Evolutionary conservation across 2,113 vertebrate genomes (phyloP), one percentile per base, ranked within the genome.

Genomic region (Pterocles orientalis): DNA sequence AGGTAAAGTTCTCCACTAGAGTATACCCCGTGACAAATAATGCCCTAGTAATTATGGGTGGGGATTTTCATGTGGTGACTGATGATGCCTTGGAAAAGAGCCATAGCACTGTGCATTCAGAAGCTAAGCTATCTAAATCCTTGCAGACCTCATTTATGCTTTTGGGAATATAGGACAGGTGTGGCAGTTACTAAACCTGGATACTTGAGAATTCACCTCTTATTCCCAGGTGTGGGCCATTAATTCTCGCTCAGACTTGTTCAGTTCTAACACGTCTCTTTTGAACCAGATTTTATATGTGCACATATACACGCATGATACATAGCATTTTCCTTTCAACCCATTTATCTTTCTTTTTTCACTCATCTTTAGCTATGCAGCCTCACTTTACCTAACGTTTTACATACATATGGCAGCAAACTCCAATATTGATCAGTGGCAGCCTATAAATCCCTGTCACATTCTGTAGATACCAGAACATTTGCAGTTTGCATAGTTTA

Each of bases 181-280:
- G 96, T 97, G 97, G 96, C 96, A 86, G 91, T 95, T 95, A 94
- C 97, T 97, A 95, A 98, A 97, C 86, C 92, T 91, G 61, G 60
- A 83, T 93, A 91, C 79, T 33, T 93, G 97, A 97, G 93, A 89
- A 94, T 92, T 95, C 50, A 29, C 79, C 94, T 94, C 91, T 90
- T 81, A 87, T 95, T 95, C 94, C 95, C 84, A 92, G 91, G 94
- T 92, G 96, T 78, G 64, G 87, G 86, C 90, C 95, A 79, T 91
- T 96, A 79, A 73, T 93, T 97, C 96, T 95, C 72, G 95, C 95
- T 96, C 88, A 95, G 96, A 96, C 95, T 77, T 94, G 96, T 97
- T 97, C 72, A 39, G 81, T 78, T 72, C 14, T 24, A 96, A 94
- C 80, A 93, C 90, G 92, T 57, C 65, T 90, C 85, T 97, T 97